phyloP scores from a whole-genome alignment of 2,113 vertebrate genomes.

The Nothocercus julius region DNA sequence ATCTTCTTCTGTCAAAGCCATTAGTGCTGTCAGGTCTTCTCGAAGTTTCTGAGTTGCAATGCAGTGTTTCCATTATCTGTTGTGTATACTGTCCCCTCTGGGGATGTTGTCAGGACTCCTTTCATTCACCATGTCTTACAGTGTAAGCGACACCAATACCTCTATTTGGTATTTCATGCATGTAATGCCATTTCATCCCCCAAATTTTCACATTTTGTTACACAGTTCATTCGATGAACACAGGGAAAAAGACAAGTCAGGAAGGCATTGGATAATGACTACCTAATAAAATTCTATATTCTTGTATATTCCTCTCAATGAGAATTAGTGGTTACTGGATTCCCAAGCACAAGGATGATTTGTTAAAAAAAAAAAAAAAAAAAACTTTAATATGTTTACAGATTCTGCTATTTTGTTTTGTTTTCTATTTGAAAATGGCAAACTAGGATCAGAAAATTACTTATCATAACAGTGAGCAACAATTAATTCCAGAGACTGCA shows the following conservation, averaged over 20 bases:
- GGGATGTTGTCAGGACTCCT: not conserved
- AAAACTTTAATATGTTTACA: not conserved
- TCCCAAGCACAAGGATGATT: not conserved
- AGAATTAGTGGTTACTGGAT: not conserved
- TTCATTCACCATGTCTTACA: not conserved
- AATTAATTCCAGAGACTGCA: not conserved
- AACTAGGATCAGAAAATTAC: not conserved
- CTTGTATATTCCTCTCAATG: not conserved
- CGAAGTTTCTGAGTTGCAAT: not conserved
- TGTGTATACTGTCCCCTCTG: not conserved
- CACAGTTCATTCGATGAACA: not conserved
- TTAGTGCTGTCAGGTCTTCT: conserved; percentile 7
- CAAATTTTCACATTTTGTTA: not conserved
- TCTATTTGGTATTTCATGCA: not conserved
- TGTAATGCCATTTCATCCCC: not conserved
- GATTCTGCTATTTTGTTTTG: not conserved
- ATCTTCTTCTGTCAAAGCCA: not conserved
- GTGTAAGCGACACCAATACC: not conserved
- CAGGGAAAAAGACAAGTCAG: not conserved
- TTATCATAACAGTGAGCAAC: not conserved
- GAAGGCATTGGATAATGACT: not conserved
- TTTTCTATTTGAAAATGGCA: not conserved
- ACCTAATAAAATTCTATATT: not conserved
- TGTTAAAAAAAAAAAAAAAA: not conserved
- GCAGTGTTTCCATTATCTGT: not conserved